Percentiles rank a stretch among this genome's conserved stretches.
Conservation (phyloP, 2,113 vertebrate species). For the Aleadryas rufinucha region DNA sequence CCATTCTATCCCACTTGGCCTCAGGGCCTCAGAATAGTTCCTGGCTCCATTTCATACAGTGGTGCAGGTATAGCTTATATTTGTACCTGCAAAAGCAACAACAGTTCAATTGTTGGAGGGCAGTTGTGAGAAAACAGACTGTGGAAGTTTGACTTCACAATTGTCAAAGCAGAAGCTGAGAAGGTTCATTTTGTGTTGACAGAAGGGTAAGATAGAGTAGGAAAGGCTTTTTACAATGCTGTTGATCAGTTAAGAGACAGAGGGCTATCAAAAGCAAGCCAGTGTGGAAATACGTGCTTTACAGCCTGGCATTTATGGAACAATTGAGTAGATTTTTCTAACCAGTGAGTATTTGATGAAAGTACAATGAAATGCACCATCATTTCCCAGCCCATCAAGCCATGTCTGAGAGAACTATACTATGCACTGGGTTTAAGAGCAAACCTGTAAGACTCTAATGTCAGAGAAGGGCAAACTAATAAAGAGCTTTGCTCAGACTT, state of each 20-base stretch:
- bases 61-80: neutral
- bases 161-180: neutral
- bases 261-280: neutral
- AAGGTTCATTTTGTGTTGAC: neutral
- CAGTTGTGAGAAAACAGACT: neutral
- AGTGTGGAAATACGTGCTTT: neutral
- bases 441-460: neutral
- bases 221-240: neutral
- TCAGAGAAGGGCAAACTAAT: neutral
- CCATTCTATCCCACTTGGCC: neutral
- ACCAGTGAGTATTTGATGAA: neutral
- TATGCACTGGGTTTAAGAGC: neutral
- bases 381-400: neutral
- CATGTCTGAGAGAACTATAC: neutral
- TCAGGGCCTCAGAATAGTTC: neutral
- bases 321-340: neutral
- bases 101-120: neutral
- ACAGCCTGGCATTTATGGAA: neutral
- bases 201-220: neutral
- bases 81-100: neutral
- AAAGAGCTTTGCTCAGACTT: neutral
- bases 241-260: neutral
- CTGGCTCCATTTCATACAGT: neutral
- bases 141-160: neutral
- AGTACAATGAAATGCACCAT: neutral